Evolutionary conservation across 2,888 invertebrate genomes (phyloP), one percentile per base, ranked within the genome.

Genomic region (Andrena haemorrhoa): DNA sequence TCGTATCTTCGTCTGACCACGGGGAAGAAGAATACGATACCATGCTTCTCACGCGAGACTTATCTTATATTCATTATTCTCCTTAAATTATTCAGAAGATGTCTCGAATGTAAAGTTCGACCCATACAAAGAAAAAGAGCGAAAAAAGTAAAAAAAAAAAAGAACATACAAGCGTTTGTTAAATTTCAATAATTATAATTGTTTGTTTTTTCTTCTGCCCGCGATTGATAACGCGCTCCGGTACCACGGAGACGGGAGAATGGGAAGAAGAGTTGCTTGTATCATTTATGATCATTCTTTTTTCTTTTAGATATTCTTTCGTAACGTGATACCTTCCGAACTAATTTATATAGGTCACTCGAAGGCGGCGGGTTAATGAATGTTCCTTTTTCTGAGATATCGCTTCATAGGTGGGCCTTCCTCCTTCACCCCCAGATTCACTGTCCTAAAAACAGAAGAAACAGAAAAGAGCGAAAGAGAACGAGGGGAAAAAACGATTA

Each of bases 11-110:
- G 33, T 78, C 49, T 81, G 64, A 53, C 33, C 65, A 70, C 33
- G 78, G 73, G 60, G 61, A 83, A 69, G 61, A 83, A 84, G 80
- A 88, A 88, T 88, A 84, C 87, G 82, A 88, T 92, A 86, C 87
- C 89, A 86, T 86, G 71, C 77, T 87, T 76, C 84, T 88, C 82
- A 78, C 83, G 65, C 83, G 83, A 58, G 49, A 77, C 76, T 78
- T 90, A 86, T 89, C 91, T 91, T 90, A 83, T 89, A 91, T 90
- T 92, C 89, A 91, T 91, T 91, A 86, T 89, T 88, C 75, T 82
- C 79, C 88, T 71, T 20, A 41, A 26, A 82, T 75, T 74, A 76
- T 72, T 53, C 41, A 63, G 58, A 35, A 63, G 49, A 56, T 73
- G 41, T 64, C 68, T 74, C 63, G 53, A 73, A 81, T 35, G 61